Base-by-base conservation (phyloP, 23 tunicate genomes). In the Phallusia fumigata region DNA sequence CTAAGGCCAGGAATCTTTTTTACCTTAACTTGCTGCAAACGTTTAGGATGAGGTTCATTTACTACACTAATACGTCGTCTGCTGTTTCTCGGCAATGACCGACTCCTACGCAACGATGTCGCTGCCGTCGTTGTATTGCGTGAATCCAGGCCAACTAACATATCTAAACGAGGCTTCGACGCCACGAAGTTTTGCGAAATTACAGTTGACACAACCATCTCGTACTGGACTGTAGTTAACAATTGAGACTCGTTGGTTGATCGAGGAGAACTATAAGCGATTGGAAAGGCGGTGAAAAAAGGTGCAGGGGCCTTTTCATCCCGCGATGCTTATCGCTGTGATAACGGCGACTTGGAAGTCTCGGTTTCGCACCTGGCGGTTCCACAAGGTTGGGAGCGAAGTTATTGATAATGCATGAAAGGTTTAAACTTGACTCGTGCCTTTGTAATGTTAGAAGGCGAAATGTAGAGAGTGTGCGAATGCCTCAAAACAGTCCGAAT, bases 1-100 rank as follows among this genome's bases (percentile, higher is more conserved):
- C n/a, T n/a, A n/a, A n/a, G n/a, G n/a, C n/a, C n/a, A n/a, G n/a
- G n/a, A n/a, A n/a, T n/a, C n/a, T n/a, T 16, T 21, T 33, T 28
- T 74, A 74, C 78, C 78, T 84, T 84, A 0, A 84, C 82, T 78
- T 84, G 88, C 36, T 79, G 52, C 32, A 84, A 64, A 52, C 82
- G 73, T 78, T 84, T 84, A 15, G 88, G 88, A 64, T 84, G 88
- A 77, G 33, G 51, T 84, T 84, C 88, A 26, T 79, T 79, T 6
- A 35, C 35, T n/a, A 77, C 50, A 73, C 82, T 65, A 65, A 79
- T 84, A 22, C 69, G 26, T 24, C 69, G 26, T 77, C 88, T 65
- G 53, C 50, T 79, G 2, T 47, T 52, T 31, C 83, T 53, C 16
- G 69, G 40, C 32, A 53, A 52, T 30, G 83, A 79, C 40, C 31